A percentile compares a stretch with the other conserved stretches of the same genome.
Evolutionary conservation across 1,140 invertebrate species (phyloP).

Genomic region (Zophobas morio): DNA sequence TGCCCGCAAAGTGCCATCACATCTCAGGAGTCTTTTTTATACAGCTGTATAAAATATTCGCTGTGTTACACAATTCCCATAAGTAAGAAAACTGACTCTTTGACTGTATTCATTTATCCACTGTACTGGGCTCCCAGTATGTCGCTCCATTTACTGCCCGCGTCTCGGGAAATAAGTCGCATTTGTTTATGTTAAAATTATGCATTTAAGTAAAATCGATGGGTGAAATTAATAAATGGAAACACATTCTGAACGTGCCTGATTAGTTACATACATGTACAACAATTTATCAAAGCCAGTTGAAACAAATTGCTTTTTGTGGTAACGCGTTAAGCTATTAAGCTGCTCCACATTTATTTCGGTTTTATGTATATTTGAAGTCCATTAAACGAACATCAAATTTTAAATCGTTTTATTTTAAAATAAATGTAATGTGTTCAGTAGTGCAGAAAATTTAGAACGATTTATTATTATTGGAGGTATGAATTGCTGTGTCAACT

Average conservation of each 20-base stretch:
- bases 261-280: no score
- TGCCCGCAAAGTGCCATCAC: not conserved
- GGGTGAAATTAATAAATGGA: not conserved
- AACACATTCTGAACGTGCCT: not conserved
- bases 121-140: conserved; percentile 12
- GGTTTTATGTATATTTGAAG: no score
- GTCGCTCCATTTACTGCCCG: conserved; percentile 6
- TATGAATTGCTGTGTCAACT: no score
- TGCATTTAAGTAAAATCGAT: not conserved
- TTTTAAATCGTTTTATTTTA: no score
- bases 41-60: conserved; percentile 14
- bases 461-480: no score
- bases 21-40: conserved; percentile 14
- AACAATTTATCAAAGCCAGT: no score
- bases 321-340: no score
- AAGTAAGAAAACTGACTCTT: conserved; percentile 8
- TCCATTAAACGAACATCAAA: no score
- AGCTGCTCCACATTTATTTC: no score
- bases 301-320: no score
- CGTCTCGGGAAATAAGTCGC: not conserved
- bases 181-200: not conserved
- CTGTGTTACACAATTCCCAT: conserved; percentile 3
- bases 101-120: not conserved
- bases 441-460: no score
- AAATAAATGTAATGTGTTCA: no score